phyloP scores from a whole-genome alignment of 2,888 invertebrate species.

The Amiota mariae region DNA sequence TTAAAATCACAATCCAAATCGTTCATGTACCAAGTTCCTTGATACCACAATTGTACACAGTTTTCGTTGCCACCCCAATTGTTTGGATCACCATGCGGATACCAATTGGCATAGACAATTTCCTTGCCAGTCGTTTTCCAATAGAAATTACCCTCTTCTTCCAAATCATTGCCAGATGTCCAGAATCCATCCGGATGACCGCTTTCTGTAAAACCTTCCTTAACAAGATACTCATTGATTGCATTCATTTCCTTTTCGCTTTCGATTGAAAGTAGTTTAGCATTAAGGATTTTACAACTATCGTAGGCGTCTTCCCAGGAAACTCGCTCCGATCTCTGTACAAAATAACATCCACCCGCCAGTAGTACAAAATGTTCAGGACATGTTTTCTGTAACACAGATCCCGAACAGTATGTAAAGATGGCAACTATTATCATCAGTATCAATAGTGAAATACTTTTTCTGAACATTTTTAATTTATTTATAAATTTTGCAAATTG shows the following conservation, averaged over 20 bases:
- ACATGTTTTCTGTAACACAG: background rate
- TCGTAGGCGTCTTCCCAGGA: background rate
- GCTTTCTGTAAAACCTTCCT: background rate
- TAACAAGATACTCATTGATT: conserved; percentile 1
- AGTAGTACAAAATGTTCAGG: background rate
- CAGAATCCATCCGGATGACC: conserved; percentile 26
- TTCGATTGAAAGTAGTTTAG: conserved; percentile 12
- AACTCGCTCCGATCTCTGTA: background rate
- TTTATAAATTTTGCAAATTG: conserved; percentile 2
- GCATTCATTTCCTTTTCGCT: background rate
- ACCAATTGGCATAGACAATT: conserved; percentile 44
- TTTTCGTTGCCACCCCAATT: conserved; percentile 40
- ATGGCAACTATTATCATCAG: background rate
- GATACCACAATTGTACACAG: conserved; percentile 46
- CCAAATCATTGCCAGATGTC: conserved; percentile 46
- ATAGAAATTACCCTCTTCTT: conserved; percentile 42
- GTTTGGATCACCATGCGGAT: conserved; percentile 45
- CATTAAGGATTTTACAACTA: background rate
- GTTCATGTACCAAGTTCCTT: conserved; percentile 1
- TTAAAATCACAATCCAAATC: background rate
- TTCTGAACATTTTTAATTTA: background rate
- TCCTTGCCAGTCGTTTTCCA: conserved; percentile 46
- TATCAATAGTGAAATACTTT: background rate
- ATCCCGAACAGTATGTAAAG: background rate
- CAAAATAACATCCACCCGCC: background rate